These are phyloP conservation scores for Sebastes kiyomatsui DNA, from an alignment of 2,797 vertebrate species.

Conservation along the genomic window DNA sequence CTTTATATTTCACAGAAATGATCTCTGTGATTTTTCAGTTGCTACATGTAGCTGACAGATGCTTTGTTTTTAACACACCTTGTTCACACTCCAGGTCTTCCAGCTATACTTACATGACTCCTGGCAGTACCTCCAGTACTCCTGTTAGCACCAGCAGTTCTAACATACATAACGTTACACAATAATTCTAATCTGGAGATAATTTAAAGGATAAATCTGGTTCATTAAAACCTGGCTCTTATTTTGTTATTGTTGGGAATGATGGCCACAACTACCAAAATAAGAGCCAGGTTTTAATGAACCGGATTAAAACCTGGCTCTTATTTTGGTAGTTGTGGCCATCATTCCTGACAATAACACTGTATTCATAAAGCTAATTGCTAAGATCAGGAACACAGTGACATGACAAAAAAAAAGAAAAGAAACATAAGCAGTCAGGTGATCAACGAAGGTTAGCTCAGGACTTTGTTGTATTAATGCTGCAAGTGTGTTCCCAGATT, in stretches of 20 bases:
- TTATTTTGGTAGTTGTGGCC: no score
- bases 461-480: neutral
- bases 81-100: neutral
- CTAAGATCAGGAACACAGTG: neutral
- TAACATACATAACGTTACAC: neutral
- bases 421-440: neutral
- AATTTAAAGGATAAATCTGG: neutral
- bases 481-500: neutral
- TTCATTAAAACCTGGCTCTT: no score
- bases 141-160: neutral
- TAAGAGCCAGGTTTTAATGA: no score
- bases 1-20: constrained; percentile 56
- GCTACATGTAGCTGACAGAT: neutral
- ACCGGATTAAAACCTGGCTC: no score
- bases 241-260: no score
- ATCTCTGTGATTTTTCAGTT: neutral
- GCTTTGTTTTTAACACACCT: neutral
- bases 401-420: neutral
- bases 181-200: neutral
- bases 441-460: no score
- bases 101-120: neutral
- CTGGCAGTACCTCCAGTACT: neutral
- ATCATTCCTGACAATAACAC: no score
- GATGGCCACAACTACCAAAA: no score
- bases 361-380: no score